Evolutionary conservation across 2,113 vertebrate genomes (phyloP).

Genomic region (Triplophysa dalaica): DNA sequence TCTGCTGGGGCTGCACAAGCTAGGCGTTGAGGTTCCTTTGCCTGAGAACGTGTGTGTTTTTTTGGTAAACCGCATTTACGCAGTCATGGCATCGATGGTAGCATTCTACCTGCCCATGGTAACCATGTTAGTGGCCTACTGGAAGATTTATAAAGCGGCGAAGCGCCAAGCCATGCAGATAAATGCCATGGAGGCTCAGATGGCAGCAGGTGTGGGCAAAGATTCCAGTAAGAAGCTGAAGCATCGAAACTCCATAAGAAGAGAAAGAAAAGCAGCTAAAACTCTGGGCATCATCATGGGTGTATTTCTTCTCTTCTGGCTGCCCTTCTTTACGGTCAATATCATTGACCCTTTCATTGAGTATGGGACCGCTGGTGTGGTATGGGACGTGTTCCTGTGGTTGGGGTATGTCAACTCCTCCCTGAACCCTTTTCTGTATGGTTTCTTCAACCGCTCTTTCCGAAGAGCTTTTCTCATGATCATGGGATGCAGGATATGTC

Average conservation of each 20-base stretch:
- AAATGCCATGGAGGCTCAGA: slow-evolving; percentile 74
- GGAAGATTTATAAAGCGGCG: slow-evolving; percentile 79
- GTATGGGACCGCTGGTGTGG: slow-evolving; percentile 67
- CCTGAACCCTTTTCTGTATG: slow-evolving; percentile 79
- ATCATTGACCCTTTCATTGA: slow-evolving; percentile 77
- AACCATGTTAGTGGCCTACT: slow-evolving; percentile 77
- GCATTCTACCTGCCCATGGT: slow-evolving; percentile 79
- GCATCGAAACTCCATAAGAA: slow-evolving; percentile 69
- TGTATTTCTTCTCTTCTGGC: slow-evolving; percentile 77
- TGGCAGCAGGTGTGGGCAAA: slow-evolving; percentile 67
- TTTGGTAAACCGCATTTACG: slow-evolving; percentile 74
- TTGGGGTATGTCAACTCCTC: slow-evolving; percentile 79
- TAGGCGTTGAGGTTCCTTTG: slow-evolving; percentile 60
- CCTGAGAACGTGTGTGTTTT: slow-evolving; percentile 70
- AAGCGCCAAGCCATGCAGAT: slow-evolving; percentile 77
- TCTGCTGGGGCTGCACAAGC: slow-evolving; percentile 71
- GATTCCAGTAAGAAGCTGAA: slow-evolving; percentile 71
- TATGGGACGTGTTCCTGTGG: slow-evolving; percentile 80
- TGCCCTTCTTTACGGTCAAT: slow-evolving; percentile 79
- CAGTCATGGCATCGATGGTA: slow-evolving; percentile 74
- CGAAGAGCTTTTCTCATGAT: slow-evolving; percentile 76
- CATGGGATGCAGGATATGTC: slow-evolving; percentile 74
- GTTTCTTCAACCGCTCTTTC: slow-evolving; percentile 76
- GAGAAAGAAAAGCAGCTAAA: slow-evolving; percentile 77
- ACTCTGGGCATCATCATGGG: slow-evolving; percentile 82